These are phyloP conservation scores for Spea hammondii DNA, from an alignment of 2,797 vertebrate genomes.

Conservation along the genomic window DNA sequence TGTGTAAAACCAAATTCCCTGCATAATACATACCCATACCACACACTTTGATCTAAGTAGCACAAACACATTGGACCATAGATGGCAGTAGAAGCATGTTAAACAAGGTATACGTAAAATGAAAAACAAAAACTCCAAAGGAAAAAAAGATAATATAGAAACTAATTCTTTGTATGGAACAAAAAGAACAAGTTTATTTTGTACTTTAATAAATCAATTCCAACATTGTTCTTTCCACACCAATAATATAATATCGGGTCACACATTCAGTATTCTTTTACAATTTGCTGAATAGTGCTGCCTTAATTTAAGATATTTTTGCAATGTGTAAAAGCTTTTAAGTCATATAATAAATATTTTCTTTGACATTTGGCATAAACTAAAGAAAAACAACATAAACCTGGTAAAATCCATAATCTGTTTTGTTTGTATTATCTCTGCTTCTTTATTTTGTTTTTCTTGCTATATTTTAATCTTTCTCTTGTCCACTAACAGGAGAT, in stretches of 20 bases:
- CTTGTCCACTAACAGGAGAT: background rate
- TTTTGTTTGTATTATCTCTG: background rate
- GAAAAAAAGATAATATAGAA: background rate
- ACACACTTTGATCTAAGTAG: background rate
- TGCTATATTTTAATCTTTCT: slow-evolving; percentile 3
- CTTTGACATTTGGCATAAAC: slow-evolving; percentile 28
- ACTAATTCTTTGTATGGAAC: background rate
- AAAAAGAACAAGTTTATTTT: slow-evolving; percentile 47
- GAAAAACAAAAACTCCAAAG: background rate
- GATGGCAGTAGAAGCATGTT: slow-evolving; percentile 40
- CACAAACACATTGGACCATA: slow-evolving; percentile 12
- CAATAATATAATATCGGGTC: slow-evolving; percentile 44
- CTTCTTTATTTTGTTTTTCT: slow-evolving; percentile 14
- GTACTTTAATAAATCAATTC: slow-evolving; percentile 52
- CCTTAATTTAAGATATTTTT: slow-evolving; percentile 44
- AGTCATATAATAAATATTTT: slow-evolving; percentile 41
- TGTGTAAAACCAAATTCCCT: too few relatives aligned
- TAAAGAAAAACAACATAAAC: slow-evolving; percentile 23
- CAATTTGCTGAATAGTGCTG: slow-evolving; percentile 47
- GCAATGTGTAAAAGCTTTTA: slow-evolving; percentile 24
- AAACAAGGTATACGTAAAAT: background rate
- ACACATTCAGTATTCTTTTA: slow-evolving; percentile 41
- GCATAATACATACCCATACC: too few relatives aligned
- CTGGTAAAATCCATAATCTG: slow-evolving; percentile 16
- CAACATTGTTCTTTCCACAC: slow-evolving; percentile 39